A percentile compares a stretch with the other conserved stretches of the same genome.
Conservation (phyloP, 2,797 vertebrate species). For the Tamandua tetradactyla region DNA sequence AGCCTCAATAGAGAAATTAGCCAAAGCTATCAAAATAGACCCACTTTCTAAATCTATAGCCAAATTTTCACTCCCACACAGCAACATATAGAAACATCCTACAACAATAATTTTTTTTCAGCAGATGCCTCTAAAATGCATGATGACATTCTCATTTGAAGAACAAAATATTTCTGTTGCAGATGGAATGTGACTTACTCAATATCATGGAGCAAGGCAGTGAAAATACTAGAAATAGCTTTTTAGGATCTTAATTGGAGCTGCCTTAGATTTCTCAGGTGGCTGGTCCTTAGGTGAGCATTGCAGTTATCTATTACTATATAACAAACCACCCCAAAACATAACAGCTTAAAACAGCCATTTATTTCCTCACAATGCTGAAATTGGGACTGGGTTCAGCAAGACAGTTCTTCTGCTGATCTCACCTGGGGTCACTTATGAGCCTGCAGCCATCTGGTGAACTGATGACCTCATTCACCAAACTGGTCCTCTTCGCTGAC, state of each 20-base stretch:
- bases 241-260: not conserved
- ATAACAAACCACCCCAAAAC: not conserved
- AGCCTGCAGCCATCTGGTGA: not conserved
- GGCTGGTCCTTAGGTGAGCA: not conserved
- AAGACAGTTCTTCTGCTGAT: not conserved
- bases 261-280: not conserved
- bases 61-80: conserved; percentile 55
- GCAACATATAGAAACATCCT: conserved; percentile 40
- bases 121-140: not conserved
- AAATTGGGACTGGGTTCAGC: not conserved
- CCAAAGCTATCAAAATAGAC: conserved; percentile 63
- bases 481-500: not conserved
- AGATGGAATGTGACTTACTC: not conserved
- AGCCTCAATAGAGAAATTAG: conserved; percentile 55
- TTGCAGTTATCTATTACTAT: not conserved
- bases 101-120: conserved; percentile 12
- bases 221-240: not conserved
- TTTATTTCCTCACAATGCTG: not conserved
- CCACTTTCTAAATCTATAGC: conserved; percentile 21
- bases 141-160: not conserved
- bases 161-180: not conserved
- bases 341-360: not conserved
- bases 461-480: not conserved
- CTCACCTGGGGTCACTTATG: not conserved
- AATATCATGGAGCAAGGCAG: not conserved